These are phyloP conservation scores for Micrasema minimum DNA, from an alignment of 1,140 invertebrate species.

Conservation along the genomic window DNA sequence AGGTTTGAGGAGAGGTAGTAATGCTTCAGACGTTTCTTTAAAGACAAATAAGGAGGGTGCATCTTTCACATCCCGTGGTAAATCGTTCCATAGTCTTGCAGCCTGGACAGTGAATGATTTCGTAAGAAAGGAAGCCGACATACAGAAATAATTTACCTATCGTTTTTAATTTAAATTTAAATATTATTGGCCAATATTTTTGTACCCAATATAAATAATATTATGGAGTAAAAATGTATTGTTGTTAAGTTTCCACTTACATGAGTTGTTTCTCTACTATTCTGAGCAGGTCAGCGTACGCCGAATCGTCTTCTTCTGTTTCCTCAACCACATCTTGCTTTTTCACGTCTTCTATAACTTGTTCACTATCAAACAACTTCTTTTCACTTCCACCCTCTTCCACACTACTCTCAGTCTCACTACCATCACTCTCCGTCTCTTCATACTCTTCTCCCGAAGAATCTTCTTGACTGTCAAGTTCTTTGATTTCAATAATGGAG, in stretches of 20 bases:
- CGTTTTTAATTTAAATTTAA: too few species aligned
- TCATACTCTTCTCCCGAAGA: slow-evolving; percentile 27
- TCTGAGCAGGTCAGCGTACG: slow-evolving; percentile 47
- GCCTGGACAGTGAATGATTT: too few species aligned
- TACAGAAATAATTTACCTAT: too few species aligned
- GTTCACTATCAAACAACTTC: slow-evolving; percentile 30
- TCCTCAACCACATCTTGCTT: slow-evolving; percentile 23
- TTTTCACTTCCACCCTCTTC: slow-evolving; percentile 9
- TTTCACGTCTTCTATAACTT: slow-evolving; percentile 21
- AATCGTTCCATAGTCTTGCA: too few species aligned
- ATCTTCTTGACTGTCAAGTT: slow-evolving; percentile 17
- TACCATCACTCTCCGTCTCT: slow-evolving; percentile 29
- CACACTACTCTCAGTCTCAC: slow-evolving; percentile 33
- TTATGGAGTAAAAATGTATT: too few species aligned
- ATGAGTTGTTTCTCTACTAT: slow-evolving; percentile 47
- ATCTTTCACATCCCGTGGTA: too few species aligned
- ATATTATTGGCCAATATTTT: too few species aligned
- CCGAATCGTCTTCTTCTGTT: slow-evolving; percentile 48
- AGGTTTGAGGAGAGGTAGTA: too few species aligned
- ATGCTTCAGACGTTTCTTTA: too few species aligned
- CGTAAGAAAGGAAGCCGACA: too few species aligned
- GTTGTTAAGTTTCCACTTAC: slow-evolving; percentile 49
- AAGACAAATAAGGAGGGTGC: too few species aligned
- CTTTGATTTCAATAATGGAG: slow-evolving; percentile 18
- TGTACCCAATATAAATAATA: too few species aligned